Evolutionary conservation across 2,113 vertebrate species (phyloP).

Genomic region (Hippocampus comes): DNA sequence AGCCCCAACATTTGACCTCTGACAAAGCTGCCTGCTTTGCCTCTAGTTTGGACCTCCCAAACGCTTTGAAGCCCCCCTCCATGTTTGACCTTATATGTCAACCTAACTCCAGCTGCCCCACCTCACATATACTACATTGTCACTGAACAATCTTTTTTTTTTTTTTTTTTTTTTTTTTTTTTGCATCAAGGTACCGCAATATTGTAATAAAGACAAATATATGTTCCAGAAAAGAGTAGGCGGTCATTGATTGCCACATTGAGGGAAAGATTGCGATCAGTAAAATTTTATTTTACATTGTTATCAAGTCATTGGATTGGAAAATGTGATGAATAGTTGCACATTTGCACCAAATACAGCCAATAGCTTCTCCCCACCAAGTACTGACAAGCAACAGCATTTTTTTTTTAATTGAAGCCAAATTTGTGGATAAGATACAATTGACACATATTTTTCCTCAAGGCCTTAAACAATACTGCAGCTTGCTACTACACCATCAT

Average conservation of each 20-base stretch:
- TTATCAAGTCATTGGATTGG: neutral
- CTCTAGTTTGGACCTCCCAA: slow-evolving; percentile 49
- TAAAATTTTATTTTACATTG: neutral
- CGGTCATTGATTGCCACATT: slow-evolving; percentile 22
- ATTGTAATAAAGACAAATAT: slow-evolving; percentile 21
- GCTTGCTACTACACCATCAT: slow-evolving; percentile 37
- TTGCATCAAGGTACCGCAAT: slow-evolving; percentile 23
- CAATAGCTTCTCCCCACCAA: slow-evolving; percentile 11
- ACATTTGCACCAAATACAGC: neutral
- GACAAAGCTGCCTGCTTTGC: slow-evolving; percentile 44
- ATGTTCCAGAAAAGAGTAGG: slow-evolving; percentile 17
- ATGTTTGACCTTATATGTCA: slow-evolving; percentile 34
- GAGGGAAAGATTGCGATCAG: slow-evolving; percentile 2
- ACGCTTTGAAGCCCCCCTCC: slow-evolving; percentile 33
- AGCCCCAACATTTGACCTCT: slow-evolving; percentile 82
- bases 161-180: neutral
- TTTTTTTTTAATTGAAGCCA: slow-evolving; percentile 14
- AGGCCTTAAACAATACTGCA: slow-evolving; percentile 59
- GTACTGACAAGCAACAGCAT: neutral
- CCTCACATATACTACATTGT: slow-evolving; percentile 23
- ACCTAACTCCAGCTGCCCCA: slow-evolving; percentile 31
- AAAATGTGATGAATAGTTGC: slow-evolving; percentile 2
- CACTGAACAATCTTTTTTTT: slow-evolving; percentile 33
- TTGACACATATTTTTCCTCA: slow-evolving; percentile 34
- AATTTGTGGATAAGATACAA: slow-evolving; percentile 43